Base-by-base conservation (phyloP, 2,797 vertebrate genomes). In the Perodicticus potto region DNA sequence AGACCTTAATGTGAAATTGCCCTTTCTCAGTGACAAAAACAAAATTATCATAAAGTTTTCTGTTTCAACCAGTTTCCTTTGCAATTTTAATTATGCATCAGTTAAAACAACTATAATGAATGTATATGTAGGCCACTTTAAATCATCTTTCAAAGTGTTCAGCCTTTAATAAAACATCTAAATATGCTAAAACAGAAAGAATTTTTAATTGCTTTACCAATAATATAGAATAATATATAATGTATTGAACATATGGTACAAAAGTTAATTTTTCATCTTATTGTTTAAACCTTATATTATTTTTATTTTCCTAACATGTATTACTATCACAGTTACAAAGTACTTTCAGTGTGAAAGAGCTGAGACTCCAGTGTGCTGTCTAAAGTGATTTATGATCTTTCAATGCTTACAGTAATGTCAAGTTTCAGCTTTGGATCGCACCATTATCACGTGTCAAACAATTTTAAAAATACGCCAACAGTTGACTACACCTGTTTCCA, bases 341-440 rank as follows among this genome's bases (percentile, higher is more conserved):
- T 97, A 97, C 92, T 95, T 96, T 93, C 87, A 97, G 45, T 97
- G 74, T 95, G 78, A 94, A 97, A 97, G 88, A 98, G 92, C 90
- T 90, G 97, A 94, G 96, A 96, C 81, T 96, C 86, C 61, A 97
- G 96, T 97, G 93, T 0, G 2, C 97, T 98, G 98, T 98, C 98
- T 94, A 96, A 98, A 98, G 98, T 98, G 98, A 98, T 98, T 98
- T 98, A 98, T 98, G 98, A 96, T 98, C 97, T 98, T 97, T 96
- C 98, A 98, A 93, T 63, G 37, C 94, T 98, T 98, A 98, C 93
- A 97, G 97, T 97, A 98, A 98, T 98, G 97, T 96, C 97, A 97
- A 97, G 96, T 98, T 98, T 98, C 97, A 97, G 97, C 98, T 95
- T 95, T 97, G 98, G 98, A 98, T 97, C 97, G 97, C 96, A 98